phyloP scores from a whole-genome alignment of 1,140 invertebrate genomes.

The Olivierus martensii region DNA sequence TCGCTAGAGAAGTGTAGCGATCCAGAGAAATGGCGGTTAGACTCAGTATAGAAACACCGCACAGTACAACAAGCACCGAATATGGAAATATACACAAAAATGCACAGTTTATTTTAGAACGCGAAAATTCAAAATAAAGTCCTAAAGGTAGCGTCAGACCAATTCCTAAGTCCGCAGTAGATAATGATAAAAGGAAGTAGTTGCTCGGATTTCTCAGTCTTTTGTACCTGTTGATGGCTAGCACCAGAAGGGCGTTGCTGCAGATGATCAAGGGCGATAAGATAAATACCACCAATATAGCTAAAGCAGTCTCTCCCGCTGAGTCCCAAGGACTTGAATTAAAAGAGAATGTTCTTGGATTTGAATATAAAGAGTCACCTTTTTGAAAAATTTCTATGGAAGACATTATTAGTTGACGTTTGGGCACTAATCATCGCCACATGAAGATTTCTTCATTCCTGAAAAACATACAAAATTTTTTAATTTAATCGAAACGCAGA shows the following conservation, averaged over 20 bases:
- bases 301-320: too few species aligned
- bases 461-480: too few species aligned
- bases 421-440: too few species aligned
- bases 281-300: slow-evolving; percentile 33
- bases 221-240: slow-evolving; percentile 43
- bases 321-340: too few species aligned
- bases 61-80: slow-evolving; percentile 41
- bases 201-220: slow-evolving; percentile 49
- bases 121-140: slow-evolving; percentile 41
- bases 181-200: slow-evolving; percentile 53
- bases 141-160: slow-evolving; percentile 55
- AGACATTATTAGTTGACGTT: too few species aligned
- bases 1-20: slow-evolving; percentile 44
- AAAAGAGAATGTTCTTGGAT: too few species aligned
- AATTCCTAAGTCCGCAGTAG: slow-evolving; percentile 54
- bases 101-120: slow-evolving; percentile 13
- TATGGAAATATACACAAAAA: slow-evolving; percentile 42
- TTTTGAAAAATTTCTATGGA: too few species aligned
- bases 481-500: too few species aligned
- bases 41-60: slow-evolving; percentile 45
- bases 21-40: slow-evolving; percentile 50
- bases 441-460: too few species aligned
- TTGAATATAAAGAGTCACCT: too few species aligned
- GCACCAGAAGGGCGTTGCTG: slow-evolving; percentile 41
- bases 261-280: slow-evolving; percentile 41